phyloP scores from a whole-genome alignment of 1,140 invertebrate genomes.

The Grapholita molesta region DNA sequence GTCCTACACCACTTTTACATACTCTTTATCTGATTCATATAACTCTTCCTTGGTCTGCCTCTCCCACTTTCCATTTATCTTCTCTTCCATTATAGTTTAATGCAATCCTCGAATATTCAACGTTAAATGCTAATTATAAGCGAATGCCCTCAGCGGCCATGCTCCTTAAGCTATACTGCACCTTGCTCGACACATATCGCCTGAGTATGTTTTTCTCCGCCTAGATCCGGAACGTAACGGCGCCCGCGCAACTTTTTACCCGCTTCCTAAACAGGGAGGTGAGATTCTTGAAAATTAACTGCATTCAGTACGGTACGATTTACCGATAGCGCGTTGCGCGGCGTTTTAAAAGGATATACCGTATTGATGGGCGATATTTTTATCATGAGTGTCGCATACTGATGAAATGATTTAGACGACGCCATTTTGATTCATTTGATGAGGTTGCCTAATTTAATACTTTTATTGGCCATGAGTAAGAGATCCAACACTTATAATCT shows the following conservation, averaged over 20 bases:
- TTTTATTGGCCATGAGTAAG: too few species aligned
- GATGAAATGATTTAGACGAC: neutral
- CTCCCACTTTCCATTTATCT: too few species aligned
- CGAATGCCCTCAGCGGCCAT: too few species aligned
- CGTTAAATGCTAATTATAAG: too few species aligned
- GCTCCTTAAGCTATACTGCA: neutral
- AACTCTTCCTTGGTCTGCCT: too few species aligned
- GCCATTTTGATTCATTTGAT: too few species aligned
- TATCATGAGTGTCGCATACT: neutral
- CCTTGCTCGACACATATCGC: neutral
- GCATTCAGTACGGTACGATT: constrained; percentile 9
- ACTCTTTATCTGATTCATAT: too few species aligned
- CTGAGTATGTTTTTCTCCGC: neutral
- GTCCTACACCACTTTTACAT: too few species aligned
- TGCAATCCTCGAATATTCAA: too few species aligned
- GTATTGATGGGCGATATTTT: neutral
- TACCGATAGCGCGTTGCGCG: neutral
- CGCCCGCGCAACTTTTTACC: neutral
- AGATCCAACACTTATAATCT: too few species aligned
- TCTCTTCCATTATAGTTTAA: too few species aligned
- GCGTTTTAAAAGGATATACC: neutral
- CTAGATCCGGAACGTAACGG: constrained; percentile 18
- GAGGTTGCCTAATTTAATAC: too few species aligned
- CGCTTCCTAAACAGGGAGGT: constrained; percentile 19
- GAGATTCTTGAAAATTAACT: constrained; percentile 23